phyloP scores from a whole-genome alignment of 2,113 vertebrate genomes.

The Entelurus aequoreus region DNA sequence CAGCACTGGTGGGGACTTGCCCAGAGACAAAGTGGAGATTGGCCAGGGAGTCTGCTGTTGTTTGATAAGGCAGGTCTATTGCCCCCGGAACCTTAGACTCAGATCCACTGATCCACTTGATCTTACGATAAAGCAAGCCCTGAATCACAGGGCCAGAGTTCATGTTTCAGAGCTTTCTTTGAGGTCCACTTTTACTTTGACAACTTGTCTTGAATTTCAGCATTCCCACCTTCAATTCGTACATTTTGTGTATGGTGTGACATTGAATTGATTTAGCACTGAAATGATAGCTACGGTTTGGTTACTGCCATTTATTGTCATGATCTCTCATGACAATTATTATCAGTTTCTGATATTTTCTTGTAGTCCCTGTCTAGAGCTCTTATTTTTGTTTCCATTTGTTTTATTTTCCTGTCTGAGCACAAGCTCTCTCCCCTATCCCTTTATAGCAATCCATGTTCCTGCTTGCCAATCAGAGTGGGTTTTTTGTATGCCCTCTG shows the following conservation, averaged over 20 bases:
- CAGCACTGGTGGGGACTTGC: constrained; percentile 32
- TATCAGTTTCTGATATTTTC: too few relatives aligned
- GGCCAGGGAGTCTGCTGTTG: constrained; percentile 55
- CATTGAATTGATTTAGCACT: neutral
- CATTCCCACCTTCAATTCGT: constrained; percentile 12
- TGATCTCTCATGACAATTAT: too few relatives aligned
- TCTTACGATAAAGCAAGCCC: constrained; percentile 58
- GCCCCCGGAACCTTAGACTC: constrained; percentile 47
- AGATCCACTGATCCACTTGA: constrained; percentile 53
- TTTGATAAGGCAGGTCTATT: constrained; percentile 56
- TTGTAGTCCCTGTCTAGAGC: too few relatives aligned
- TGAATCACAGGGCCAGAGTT: constrained; percentile 36
- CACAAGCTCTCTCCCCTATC: too few relatives aligned
- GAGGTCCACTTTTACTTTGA: constrained; percentile 29
- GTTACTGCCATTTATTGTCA: too few relatives aligned
- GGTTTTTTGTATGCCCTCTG: too few relatives aligned
- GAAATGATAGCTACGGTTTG: too few relatives aligned
- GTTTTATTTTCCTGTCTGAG: too few relatives aligned
- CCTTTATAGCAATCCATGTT: too few relatives aligned
- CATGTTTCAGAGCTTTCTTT: constrained; percentile 44
- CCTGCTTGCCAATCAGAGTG: too few relatives aligned
- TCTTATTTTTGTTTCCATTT: too few relatives aligned
- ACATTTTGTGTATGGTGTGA: neutral
- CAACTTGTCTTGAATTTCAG: constrained; percentile 36
- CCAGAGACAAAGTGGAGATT: constrained; percentile 53